Evolutionary conservation across 2,797 vertebrate species (phyloP).

Genomic region (Megalops cyprinoides): DNA sequence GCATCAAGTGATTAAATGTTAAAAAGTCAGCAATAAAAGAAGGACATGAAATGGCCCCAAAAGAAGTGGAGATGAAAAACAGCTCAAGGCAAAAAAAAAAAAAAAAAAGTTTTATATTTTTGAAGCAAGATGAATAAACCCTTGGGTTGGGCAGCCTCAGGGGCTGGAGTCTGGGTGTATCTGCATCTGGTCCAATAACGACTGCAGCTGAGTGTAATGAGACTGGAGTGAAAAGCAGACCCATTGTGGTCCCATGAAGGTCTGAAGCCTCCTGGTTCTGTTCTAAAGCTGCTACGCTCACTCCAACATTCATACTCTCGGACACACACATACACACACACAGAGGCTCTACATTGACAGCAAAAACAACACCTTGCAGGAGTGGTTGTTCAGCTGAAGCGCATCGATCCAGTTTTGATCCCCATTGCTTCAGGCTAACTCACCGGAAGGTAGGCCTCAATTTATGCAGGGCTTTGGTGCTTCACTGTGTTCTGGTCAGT

Average conservation of each 20-base stretch:
- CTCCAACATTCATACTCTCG: too few relatives aligned
- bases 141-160: not conserved
- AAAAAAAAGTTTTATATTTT: not conserved
- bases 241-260: not conserved
- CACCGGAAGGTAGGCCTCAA: too few relatives aligned
- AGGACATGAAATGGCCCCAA: not conserved
- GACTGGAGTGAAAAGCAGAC: not conserved
- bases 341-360: too few relatives aligned
- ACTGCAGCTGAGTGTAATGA: not conserved
- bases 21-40: slow-evolving; percentile 2
- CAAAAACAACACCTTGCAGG: not conserved
- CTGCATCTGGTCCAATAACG: not conserved
- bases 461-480: too few relatives aligned
- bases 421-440: too few relatives aligned
- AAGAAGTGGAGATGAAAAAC: not conserved
- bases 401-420: not conserved
- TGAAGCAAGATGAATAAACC: not conserved
- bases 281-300: too few relatives aligned
- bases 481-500: too few relatives aligned
- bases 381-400: not conserved
- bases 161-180: not conserved
- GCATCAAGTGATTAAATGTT: slow-evolving; percentile 12
- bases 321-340: too few relatives aligned
- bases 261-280: not conserved
- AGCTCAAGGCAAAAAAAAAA: not conserved